Conservation (phyloP, 2,113 vertebrate genomes). For the Scortum barcoo region DNA sequence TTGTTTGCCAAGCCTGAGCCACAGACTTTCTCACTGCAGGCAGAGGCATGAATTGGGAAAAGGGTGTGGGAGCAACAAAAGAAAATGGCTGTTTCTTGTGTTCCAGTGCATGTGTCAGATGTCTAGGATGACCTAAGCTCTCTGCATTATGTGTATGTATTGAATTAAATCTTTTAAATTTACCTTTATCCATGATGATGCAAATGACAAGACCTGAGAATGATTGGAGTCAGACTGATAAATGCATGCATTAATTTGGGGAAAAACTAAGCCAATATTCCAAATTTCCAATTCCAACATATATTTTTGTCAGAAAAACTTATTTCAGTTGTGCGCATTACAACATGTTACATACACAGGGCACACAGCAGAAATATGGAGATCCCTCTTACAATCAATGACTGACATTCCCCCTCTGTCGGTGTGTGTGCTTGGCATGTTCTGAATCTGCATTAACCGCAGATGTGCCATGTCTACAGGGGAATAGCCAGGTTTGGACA, state of each 20-base stretch:
- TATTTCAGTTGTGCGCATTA: not conserved
- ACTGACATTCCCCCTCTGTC: slow-evolving; percentile 47
- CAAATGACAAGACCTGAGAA: not conserved
- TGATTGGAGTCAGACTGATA: not conserved
- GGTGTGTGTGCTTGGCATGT: slow-evolving; percentile 47
- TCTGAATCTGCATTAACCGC: slow-evolving; percentile 32
- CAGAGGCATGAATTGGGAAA: not conserved
- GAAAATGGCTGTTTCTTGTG: slow-evolving; percentile 45
- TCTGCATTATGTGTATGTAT: not conserved
- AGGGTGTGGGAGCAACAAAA: slow-evolving; percentile 34
- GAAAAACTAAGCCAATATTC: not conserved
- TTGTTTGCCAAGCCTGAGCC: slow-evolving; percentile 84
- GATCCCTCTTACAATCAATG: slow-evolving; percentile 11
- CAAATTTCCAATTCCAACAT: not conserved
- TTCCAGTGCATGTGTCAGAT: slow-evolving; percentile 5
- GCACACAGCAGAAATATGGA: not conserved
- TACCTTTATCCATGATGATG: not conserved
- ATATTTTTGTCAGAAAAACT: not conserved
- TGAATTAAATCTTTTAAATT: not conserved
- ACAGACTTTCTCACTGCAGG: not conserved
- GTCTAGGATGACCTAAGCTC: not conserved
- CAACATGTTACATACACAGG: not conserved
- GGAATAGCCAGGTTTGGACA: not conserved
- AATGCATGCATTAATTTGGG: not conserved
- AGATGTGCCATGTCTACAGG: not conserved